Conservation (phyloP, 2,797 vertebrate genomes). For the Naso thynnoides region DNA sequence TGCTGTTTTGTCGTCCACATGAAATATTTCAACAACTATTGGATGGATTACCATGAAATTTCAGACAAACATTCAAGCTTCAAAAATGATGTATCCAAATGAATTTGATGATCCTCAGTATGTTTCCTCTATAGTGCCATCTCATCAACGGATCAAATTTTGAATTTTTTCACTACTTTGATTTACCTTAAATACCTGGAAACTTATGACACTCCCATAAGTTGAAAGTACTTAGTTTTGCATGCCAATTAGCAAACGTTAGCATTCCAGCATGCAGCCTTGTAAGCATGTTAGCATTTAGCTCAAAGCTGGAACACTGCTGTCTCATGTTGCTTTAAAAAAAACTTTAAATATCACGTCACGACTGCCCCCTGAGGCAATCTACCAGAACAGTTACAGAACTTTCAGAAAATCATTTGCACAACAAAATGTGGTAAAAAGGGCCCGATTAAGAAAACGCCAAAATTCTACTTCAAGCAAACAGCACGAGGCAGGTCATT, state of each 20-base stretch:
- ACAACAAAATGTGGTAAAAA: too few species aligned
- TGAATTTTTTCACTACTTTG: not conserved
- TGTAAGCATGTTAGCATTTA: too few species aligned
- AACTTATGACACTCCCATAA: not conserved
- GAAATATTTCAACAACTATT: not conserved
- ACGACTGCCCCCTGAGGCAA: too few species aligned
- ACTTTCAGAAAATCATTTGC: too few species aligned
- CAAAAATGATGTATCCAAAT: not conserved
- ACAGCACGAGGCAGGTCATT: constrained; percentile 43
- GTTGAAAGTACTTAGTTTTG: not conserved
- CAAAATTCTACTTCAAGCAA: constrained; percentile 45
- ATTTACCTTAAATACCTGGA: not conserved
- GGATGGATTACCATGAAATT: not conserved
- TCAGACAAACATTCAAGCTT: not conserved
- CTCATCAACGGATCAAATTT: not conserved
- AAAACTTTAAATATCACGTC: too few species aligned
- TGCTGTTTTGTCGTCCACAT: not conserved
- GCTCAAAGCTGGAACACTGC: not conserved
- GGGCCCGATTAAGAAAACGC: too few species aligned
- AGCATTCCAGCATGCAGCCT: not conserved
- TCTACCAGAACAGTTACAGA: too few species aligned
- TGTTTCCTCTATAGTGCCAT: too few species aligned
- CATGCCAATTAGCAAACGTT: not conserved
- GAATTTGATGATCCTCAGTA: not conserved
- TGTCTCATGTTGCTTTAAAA: too few species aligned